Evolutionary conservation across 1,140 invertebrate genomes (phyloP), one percentile per base, ranked within the genome.

Genomic region (Hyphantria cunea): DNA sequence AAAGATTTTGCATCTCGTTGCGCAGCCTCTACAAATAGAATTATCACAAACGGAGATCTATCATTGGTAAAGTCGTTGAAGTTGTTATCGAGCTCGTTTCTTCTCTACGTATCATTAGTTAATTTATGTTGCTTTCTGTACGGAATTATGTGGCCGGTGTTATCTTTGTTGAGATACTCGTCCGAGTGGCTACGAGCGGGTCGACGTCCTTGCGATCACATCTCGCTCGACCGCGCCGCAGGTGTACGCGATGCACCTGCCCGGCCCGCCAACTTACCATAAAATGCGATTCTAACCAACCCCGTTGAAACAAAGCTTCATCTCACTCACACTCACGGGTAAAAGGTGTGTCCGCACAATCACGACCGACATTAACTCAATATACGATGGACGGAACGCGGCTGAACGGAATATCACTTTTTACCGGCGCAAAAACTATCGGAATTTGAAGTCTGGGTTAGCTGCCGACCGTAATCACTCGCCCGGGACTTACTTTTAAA

Each of bases 401-500:
- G 79, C 68, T 84, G 80, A 74, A 84, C 75, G 80, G 82, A 86
- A 84, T 87, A 88, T 88, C 85, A 84, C 78, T 86, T 90, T 90
- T 90, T 88, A 86, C 81, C 65, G 77, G 72, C 80, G 87, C 84
- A 90, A 90, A 90, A 88, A 90, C 87, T 90, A 85, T 87, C 66
- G 85, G 86, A 85, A 89, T 89, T 85, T 76, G 73, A 77, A 77
- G 76, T 82, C 76, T 76, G 73, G 75, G 75, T 74, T 78, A 74
- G 76, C 75, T 70, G 74, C 77, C 64, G 66, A 63, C 65, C 69
- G 82, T 84, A 85, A 86, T 86, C 86, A 86, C 78, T 66, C 75
- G 76, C 64, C 64, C 69, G 77, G 76, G 80, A 84, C 74, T 76
- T 78, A 77, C 73, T 83, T 82, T 86, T 89, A 83, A 86, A 86